Percentiles rank a stretch among this genome's conserved stretches.
Evolutionary conservation across 2,797 vertebrate genomes (phyloP).

Genomic region (Prionace glauca): DNA sequence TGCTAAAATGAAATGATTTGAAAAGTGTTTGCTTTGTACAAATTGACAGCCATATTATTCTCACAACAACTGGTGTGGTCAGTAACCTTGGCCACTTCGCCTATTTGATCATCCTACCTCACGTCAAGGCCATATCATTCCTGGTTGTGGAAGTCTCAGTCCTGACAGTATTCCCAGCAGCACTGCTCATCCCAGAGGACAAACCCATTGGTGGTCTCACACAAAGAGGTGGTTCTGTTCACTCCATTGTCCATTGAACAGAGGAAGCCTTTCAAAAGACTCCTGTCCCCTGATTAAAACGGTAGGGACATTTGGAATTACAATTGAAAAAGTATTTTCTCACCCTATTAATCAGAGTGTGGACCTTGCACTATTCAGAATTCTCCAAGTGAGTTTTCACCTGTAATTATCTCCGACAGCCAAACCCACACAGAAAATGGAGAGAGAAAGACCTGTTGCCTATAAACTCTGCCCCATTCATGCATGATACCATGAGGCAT

Average conservation of each 20-base stretch:
- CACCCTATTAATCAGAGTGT: not conserved
- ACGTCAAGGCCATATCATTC: conserved; percentile 91
- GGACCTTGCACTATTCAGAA: not conserved
- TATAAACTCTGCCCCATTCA: not conserved
- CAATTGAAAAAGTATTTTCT: not conserved
- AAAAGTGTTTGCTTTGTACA: not conserved
- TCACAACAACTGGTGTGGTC: too few relatives aligned
- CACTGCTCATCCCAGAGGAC: conserved; percentile 75
- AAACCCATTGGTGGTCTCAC: conserved; percentile 95
- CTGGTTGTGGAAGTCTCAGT: conserved; percentile 89
- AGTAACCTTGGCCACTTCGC: too few relatives aligned
- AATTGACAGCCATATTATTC: not conserved
- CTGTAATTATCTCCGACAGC: not conserved
- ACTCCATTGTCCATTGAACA: conserved; percentile 87
- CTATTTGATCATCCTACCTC: conserved; percentile 61
- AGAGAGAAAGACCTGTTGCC: not conserved
- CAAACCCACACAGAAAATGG: not conserved
- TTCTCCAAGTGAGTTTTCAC: not conserved
- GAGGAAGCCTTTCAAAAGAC: not conserved
- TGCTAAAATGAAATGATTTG: not conserved
- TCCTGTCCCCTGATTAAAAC: not conserved
- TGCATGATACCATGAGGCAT: not conserved
- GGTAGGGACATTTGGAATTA: too few relatives aligned
- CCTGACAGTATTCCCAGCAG: conserved; percentile 93
- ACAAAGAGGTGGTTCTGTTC: conserved; percentile 93